Base-by-base conservation (phyloP, 2,113 vertebrate genomes). In the Nycticorax nycticorax region DNA sequence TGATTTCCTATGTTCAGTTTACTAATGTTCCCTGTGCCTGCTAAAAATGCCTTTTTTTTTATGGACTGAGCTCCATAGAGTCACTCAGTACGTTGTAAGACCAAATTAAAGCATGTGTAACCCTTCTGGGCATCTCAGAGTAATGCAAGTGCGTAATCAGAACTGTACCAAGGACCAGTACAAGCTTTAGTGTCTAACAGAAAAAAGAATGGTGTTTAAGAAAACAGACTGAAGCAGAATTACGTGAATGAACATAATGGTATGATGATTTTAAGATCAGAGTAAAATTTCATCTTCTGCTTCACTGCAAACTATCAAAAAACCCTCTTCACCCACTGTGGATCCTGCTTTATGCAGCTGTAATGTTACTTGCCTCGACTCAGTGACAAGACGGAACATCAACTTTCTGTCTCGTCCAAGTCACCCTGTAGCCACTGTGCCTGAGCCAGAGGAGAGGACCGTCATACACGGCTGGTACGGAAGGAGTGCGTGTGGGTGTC, bases 241-340 rank as follows among this genome's bases (percentile, higher is more conserved):
- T 47, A 26, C 10, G 7, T 74, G 59, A 88, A 57, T 62, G 8
- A 71, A 86, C 53, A 60, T 68, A 63, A 23, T 37, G 9, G 9
- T 45, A 48, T 18, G 22, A 67, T 53, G 21, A 60, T 78, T 81
- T 91, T 62, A 68, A 75, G 33, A 37, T 55, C 5, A 50, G 32
- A 88, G 39, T 33, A 69, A 87, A 66, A 67, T 72, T 53, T 83
- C 4, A 28, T 69, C 30, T 82, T 74, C 50, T 7, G 1, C 7
- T 94, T 93, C 62, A 73, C 22, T 66, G 19, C 35, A 32, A 73
- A 12, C 41, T 79, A 24, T 23, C 12, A 1, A 0, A 75, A 89
- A 5, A 6, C 6, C 19, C 11, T 62, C 10, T 72, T 88, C 8
- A 75, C 4, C 2, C 5, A 0, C 0, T 3, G 2, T 59, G 43